phyloP scores from a whole-genome alignment of 2,797 vertebrate species.

The Coregonus suidteri region DNA sequence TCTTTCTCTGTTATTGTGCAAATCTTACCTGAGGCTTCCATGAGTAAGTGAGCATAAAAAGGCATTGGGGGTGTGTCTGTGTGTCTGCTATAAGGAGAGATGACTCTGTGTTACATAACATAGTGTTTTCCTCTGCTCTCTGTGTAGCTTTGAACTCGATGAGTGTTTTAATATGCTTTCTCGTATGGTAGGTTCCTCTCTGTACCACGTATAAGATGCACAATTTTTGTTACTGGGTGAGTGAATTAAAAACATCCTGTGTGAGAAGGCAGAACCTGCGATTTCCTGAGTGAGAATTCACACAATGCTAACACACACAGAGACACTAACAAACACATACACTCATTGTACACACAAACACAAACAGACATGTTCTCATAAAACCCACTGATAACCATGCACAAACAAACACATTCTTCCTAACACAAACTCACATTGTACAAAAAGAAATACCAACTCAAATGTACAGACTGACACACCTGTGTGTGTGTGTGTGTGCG shows the following conservation, averaged over 20 bases:
- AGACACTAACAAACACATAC: background rate
- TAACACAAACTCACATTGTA: background rate
- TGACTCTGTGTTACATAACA: slow-evolving; percentile 62
- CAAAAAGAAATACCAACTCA: slow-evolving; percentile 2
- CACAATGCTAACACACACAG: slow-evolving; percentile 15
- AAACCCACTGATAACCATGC: slow-evolving; percentile 25
- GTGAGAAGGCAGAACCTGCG: slow-evolving; percentile 26
- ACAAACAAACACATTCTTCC: slow-evolving; percentile 22
- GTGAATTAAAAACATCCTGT: slow-evolving; percentile 34
- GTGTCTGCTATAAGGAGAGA: slow-evolving; percentile 45
- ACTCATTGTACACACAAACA: background rate
- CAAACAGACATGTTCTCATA: slow-evolving; percentile 12
- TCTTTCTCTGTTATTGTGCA: background rate
- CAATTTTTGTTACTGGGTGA: slow-evolving; percentile 51
- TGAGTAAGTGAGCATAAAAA: slow-evolving; percentile 4
- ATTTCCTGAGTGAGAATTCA: slow-evolving; percentile 48
- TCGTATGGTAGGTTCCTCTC: slow-evolving; percentile 39
- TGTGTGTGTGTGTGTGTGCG: background rate
- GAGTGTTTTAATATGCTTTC: slow-evolving; percentile 42
- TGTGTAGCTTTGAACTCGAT: slow-evolving; percentile 25
- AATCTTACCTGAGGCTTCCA: background rate
- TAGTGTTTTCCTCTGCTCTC: slow-evolving; percentile 40
- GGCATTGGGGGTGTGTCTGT: slow-evolving; percentile 39
- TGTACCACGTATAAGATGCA: slow-evolving; percentile 41
- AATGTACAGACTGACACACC: slow-evolving; percentile 7